Evolutionary conservation across 2,113 vertebrate species (phyloP), one percentile per base, ranked within the genome.

Genomic region (Hipposideros armiger): DNA sequence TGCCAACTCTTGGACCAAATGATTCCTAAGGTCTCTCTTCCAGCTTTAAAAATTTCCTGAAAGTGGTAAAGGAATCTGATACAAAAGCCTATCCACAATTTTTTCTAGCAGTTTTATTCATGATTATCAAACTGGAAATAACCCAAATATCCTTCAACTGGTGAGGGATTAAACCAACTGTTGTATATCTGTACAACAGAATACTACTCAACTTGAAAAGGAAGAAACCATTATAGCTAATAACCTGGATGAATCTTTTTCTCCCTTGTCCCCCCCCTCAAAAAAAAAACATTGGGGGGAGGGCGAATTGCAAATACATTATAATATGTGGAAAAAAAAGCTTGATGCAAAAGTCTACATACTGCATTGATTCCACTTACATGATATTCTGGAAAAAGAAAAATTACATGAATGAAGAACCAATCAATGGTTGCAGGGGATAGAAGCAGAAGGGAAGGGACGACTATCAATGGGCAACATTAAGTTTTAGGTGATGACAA

Each of bases 101-200:
- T 5, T 62, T 74, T 40, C 64, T 16, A 45, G 26, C 50, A 56
- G 7, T 94, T 96, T 94, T 80, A 91, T 62, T 94, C 8, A 4
- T 81, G 85, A 90, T 70, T 60, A 19, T 70, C 50, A 77, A 70
- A 77, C 17, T 77, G 36, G 62, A 93, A 95, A 95, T 8, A 82
- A 82, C 28, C 54, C 40, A 74, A 40, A n/a, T 50, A 54, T 32
- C 54, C 67, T 76, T 89, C 42, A 90, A 42, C 5, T 73, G 60
- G 32, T 73, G 50, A 93, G 72, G 66, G 10, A 85, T 40, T 89
- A 76, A 84, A n/a, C 11, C 19, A 86, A 50, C 40, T 73, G 2
- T n/a, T 54, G 56, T 73, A 50, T 45, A 80, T 58, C 47, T 32
- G 81, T 42, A 90, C 11, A 73, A 73, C 2, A 84, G 67, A 82